phyloP scores from a whole-genome alignment of 2,888 invertebrate genomes.

The Dynastes maya region DNA sequence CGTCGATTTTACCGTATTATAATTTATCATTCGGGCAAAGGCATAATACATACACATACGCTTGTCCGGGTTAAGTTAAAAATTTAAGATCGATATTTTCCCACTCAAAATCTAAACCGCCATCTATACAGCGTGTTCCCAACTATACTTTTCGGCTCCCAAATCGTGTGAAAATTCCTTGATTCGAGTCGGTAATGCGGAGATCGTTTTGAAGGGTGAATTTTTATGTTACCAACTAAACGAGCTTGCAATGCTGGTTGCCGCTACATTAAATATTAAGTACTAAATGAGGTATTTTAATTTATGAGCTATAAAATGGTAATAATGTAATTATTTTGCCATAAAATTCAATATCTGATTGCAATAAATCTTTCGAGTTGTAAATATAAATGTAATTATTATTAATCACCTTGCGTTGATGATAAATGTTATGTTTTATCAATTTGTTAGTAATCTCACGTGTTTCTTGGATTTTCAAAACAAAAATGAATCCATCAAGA shows the following conservation, averaged over 20 bases:
- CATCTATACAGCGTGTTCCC: conserved; percentile 15
- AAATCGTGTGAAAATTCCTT: not conserved
- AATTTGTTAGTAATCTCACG: no score
- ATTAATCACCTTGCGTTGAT: no score
- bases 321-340: not conserved
- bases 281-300: not conserved
- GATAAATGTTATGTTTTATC: no score
- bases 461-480: no score
- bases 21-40: conserved; percentile 44
- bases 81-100: conserved; percentile 51
- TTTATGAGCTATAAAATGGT: not conserved
- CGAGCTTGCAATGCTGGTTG: not conserved
- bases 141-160: not conserved
- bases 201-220: not conserved
- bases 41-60: conserved; percentile 33
- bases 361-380: no score
- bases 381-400: no score
- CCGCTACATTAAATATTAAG: not conserved
- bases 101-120: conserved; percentile 40
- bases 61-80: conserved; percentile 36
- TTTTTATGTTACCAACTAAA: not conserved
- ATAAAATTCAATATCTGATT: no score
- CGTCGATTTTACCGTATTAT: conserved; percentile 22
- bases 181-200: not conserved
- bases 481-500: no score